These are phyloP conservation scores for Agrotis clavis DNA, from an alignment of 2,888 invertebrate species.

Conservation along the genomic window DNA sequence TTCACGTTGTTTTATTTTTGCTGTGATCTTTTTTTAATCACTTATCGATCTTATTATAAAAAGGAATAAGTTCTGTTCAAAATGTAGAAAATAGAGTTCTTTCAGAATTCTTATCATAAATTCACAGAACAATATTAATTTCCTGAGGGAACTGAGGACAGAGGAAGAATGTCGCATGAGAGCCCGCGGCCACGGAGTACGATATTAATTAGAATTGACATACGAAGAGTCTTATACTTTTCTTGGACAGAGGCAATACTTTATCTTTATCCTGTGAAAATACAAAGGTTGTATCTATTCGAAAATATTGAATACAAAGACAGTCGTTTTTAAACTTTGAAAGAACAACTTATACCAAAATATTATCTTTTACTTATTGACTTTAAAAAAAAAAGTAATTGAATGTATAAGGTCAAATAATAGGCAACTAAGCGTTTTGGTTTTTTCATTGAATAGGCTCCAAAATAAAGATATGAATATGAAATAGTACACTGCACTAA, in stretches of 20 bases:
- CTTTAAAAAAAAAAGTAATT: background rate
- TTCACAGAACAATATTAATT: slow-evolving; percentile 42
- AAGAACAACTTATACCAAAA: background rate
- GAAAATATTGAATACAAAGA: background rate
- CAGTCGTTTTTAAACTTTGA: background rate
- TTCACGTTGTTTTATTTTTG: too few relatives aligned
- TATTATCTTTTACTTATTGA: too few relatives aligned
- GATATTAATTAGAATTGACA: slow-evolving; percentile 35
- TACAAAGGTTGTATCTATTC: too few relatives aligned
- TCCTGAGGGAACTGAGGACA: slow-evolving; percentile 36
- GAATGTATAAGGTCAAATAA: background rate
- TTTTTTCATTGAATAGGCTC: too few relatives aligned
- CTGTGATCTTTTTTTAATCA: too few relatives aligned
- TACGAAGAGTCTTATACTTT: background rate
- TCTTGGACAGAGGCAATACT: background rate
- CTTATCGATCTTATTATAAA: too few relatives aligned
- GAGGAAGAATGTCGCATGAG: slow-evolving; percentile 22
- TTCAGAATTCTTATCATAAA: background rate
- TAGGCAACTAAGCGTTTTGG: too few relatives aligned
- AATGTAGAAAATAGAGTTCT: background rate
- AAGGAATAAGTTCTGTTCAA: background rate
- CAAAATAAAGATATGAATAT: too few relatives aligned
- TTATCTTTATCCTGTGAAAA: background rate
- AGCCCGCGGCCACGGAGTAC: slow-evolving; percentile 20
- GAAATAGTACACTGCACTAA: too few relatives aligned